Conservation (phyloP, 2,888 invertebrate species). For the Dryococelus australis region DNA sequence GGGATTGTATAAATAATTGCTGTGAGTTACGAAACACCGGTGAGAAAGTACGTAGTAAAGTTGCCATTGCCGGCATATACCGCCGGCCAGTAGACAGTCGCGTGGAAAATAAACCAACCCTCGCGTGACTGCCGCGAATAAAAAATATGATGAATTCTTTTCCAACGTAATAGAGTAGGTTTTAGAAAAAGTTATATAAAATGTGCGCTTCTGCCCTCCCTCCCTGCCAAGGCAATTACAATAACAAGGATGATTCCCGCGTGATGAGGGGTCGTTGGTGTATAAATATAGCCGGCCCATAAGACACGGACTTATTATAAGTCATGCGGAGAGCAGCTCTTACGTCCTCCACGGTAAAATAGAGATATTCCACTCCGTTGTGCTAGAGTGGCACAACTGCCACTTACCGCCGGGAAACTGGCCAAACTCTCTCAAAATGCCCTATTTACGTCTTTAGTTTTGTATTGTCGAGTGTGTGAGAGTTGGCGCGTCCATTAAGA, state of each 20-base stretch:
- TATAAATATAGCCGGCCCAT: constrained; percentile 33
- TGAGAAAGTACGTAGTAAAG: neutral
- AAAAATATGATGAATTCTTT: constrained; percentile 9
- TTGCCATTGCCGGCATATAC: neutral
- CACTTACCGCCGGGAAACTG: neutral
- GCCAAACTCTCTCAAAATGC: too few relatives aligned
- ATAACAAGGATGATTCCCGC: constrained; percentile 38
- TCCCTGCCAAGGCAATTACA: constrained; percentile 37
- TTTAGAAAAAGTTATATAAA: constrained; percentile 16
- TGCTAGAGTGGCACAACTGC: neutral
- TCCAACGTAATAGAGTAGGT: constrained; percentile 3
- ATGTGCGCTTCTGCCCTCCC: neutral
- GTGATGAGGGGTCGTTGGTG: constrained; percentile 36
- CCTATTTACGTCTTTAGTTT: too few relatives aligned
- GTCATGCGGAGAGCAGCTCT: constrained; percentile 28
- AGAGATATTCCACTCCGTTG: neutral
- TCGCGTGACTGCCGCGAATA: neutral
- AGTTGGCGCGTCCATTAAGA: too few relatives aligned
- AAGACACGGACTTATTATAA: constrained; percentile 30
- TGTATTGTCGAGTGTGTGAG: too few relatives aligned
- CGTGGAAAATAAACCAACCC: neutral
- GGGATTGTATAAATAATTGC: too few relatives aligned
- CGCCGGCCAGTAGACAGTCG: neutral
- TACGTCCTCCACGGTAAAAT: constrained; percentile 31
- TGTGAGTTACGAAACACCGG: neutral